Conservation (phyloP, 35 echinoderm and acorn worm genomes). For the Ptychodera flava region DNA sequence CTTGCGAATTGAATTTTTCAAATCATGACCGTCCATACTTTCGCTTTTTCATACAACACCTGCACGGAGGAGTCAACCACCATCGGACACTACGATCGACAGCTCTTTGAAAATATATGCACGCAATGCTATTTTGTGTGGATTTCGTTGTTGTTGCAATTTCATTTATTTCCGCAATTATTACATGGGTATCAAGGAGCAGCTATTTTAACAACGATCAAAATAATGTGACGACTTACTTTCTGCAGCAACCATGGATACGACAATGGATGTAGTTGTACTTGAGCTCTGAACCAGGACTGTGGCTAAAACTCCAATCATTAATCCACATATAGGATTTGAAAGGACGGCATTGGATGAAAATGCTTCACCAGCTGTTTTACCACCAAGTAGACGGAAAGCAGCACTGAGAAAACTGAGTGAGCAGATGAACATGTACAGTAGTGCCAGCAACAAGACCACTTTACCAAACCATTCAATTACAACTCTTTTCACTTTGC, state of each 20-base stretch:
- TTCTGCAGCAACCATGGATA: slow-evolving; percentile 91
- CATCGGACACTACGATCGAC: no score
- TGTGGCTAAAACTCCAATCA: slow-evolving; percentile 91
- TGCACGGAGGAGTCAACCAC: no score
- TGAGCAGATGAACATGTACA: slow-evolving; percentile 95
- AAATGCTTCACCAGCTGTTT: slow-evolving; percentile 84
- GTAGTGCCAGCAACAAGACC: slow-evolving; percentile 33
- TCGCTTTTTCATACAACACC: no score
- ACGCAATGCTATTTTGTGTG: no score
- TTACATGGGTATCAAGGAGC: no score
- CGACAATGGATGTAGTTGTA: slow-evolving; percentile 94
- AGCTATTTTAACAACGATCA: no score
- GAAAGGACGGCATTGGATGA: slow-evolving; percentile 55
- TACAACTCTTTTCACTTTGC: slow-evolving; percentile 54
- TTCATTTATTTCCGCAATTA: no score
- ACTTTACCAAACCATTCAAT: slow-evolving; percentile 64
- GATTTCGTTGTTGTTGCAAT: no score
- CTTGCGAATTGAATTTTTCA: no score
- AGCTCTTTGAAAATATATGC: no score
- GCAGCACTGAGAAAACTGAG: slow-evolving; percentile 92
- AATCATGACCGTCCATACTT: no score
- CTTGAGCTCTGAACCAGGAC: slow-evolving; percentile 96
- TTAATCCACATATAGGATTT: slow-evolving; percentile 93
- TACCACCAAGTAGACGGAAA: slow-evolving; percentile 93
- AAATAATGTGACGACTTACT: slow-evolving; percentile 89